Evolutionary conservation across 2,113 vertebrate genomes (phyloP), one percentile per base, ranked within the genome.

Genomic region (Oryzias celebensis): DNA sequence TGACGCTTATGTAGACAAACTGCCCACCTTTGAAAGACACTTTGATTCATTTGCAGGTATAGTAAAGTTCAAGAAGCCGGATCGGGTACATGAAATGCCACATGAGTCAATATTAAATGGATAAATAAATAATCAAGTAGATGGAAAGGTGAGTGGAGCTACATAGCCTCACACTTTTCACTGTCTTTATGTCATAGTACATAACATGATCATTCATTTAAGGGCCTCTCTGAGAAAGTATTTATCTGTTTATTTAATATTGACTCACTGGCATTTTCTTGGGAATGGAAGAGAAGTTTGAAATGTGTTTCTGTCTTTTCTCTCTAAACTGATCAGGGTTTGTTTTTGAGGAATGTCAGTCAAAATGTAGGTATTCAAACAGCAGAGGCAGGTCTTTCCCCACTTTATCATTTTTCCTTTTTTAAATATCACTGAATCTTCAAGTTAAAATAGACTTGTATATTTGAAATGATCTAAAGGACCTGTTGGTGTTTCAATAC

Each of bases 1-100:
- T 71, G 94, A 94, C 92, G 93, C 92, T 91, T 96, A 92, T 93
- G 70, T 93, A 95, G 94, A 89, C 92, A 97, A 93, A 92, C 94
- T 93, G 86, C 93, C 94, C 85, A 85, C 82, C 77, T 96, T 94
- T 95, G 94, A 93, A 89, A 93, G 93, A 91, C 89, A 87, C 89
- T 90, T 91, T 92, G 94, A 96, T 84, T 91, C 78, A 42, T 92
- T 92, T 66, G 90, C 93, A 95, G 95, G 94, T 95, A 95, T 54
- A 87, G 91, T 93, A 93, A 87, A 52, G 61, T 69, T 18, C 51
- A 0, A 20, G 43, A 78, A 65, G 45, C 4, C 0, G n/a, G 58
- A 44, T 28, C 41, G 43, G 47, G 24, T 15, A 28, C 4, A 7
- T 54, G 51, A 14, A 64, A 54, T 47, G 15, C 51, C 51, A 47